Base-by-base conservation (phyloP, 2,888 invertebrate genomes). In the Hypselothyrea guttata region DNA sequence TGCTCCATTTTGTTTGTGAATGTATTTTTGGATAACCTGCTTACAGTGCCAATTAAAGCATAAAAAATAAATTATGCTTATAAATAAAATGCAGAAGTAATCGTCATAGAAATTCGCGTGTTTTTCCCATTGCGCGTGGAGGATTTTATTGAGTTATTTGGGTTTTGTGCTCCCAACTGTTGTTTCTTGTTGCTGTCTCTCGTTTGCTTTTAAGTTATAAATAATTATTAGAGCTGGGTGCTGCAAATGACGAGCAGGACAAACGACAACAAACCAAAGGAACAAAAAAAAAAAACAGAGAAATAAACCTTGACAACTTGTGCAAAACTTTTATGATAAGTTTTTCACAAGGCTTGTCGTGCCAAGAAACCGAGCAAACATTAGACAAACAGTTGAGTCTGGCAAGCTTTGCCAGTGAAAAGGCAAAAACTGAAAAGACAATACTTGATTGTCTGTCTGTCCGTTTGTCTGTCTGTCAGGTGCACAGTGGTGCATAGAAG, bases 361-460 rank as follows among this genome's bases (percentile, higher is more conserved):
- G 83, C 69, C 74, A 75, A 68, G 71, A 82, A 83, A 76, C 74
- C 74, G 71, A 78, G 76, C 62, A 68, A 76, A 66, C 83, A 79
- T 79, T 83, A 74, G 83, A 62, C 61, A 48, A 66, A 41, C 56
- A 44, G 56, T 65, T 18, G 48, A 34, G 38, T 8, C 27, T 12
- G 33, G 30, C 35, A 47, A 33, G 28, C 16, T 1, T n/a, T 3
- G 22, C 7, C 22, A 44, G 35, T 58, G 51, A 47, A 55, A 58
- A 41, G 53, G 71, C 72, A 72, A 75, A 72, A 75, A 59, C 60
- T 63, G 59, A 69, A 66, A 76, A 61, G 63, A 78, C 66, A 81
- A 77, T 71, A 62, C 60, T 60, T n/a, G 18, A 38, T 16, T 16
- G 63, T 49, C 45, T n/a, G n/a, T n/a, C n/a, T n/a, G n/a, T n/a